phyloP scores from a whole-genome alignment of 2,113 vertebrate genomes.

The Nothobranchius furzeri region DNA sequence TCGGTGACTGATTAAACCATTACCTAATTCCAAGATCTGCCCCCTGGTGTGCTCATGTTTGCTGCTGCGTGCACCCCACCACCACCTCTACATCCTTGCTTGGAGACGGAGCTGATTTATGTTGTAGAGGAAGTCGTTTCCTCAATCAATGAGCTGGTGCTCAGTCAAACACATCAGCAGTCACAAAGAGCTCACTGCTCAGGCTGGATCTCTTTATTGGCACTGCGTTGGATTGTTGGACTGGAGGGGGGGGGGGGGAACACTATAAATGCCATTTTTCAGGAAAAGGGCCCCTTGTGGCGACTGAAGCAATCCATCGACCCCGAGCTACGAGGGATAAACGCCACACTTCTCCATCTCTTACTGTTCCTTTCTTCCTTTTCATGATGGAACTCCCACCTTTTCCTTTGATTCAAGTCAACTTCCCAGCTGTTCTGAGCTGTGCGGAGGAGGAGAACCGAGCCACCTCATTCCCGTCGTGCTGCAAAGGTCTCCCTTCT shows the following conservation, averaged over 20 bases:
- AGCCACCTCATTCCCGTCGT: constrained; percentile 5
- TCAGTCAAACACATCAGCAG: constrained; percentile 58
- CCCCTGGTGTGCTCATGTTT: constrained; percentile 50
- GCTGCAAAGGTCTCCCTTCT: neutral
- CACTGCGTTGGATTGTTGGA: constrained; percentile 58
- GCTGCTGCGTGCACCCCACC: constrained; percentile 15
- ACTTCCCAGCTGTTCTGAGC: constrained; percentile 40
- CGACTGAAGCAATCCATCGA: constrained; percentile 49
- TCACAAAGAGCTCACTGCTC: constrained; percentile 26
- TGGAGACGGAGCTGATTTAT: constrained; percentile 66
- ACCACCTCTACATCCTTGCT: neutral
- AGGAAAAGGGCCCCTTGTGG: constrained; percentile 42
- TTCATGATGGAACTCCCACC: constrained; percentile 20
- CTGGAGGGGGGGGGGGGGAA: constrained; percentile 9
- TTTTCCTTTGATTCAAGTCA: constrained; percentile 56
- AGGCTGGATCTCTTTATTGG: constrained; percentile 42
- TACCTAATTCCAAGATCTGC: constrained; percentile 51
- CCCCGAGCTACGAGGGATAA: constrained; percentile 44
- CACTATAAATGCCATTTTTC: constrained; percentile 44
- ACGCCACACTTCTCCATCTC: constrained; percentile 48
- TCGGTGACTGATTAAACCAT: constrained; percentile 76
- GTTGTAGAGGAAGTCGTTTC: constrained; percentile 60
- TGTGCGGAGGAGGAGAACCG: constrained; percentile 37
- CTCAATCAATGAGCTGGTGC: constrained; percentile 70
- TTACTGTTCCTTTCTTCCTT: constrained; percentile 17